Conservation (phyloP, 2,888 invertebrate species). For the Patella caerulea region DNA sequence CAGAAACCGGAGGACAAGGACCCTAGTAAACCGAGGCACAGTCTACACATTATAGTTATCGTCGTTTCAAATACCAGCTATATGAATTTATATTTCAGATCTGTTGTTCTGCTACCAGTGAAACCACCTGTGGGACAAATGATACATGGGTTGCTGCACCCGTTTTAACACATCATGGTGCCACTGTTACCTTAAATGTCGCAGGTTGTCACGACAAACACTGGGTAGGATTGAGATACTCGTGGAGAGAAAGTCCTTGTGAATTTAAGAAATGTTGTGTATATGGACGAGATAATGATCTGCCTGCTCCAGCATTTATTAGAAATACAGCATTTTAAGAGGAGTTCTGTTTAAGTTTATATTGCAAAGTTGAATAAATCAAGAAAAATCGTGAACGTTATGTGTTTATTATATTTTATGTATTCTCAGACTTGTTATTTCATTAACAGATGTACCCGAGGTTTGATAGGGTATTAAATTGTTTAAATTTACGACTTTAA, state of each 20-base stretch:
- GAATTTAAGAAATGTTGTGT: slow-evolving; percentile 33
- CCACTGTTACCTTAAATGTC: slow-evolving; percentile 19
- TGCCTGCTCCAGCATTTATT: slow-evolving; percentile 32
- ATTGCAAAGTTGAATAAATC: too few relatives aligned
- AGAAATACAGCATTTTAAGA: slow-evolving; percentile 1
- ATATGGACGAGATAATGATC: slow-evolving; percentile 36
- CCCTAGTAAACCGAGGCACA: too few relatives aligned
- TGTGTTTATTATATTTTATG: too few relatives aligned
- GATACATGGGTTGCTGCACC: slow-evolving; percentile 24
- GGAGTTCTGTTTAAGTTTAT: too few relatives aligned
- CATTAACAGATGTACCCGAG: too few relatives aligned
- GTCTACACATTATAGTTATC: too few relatives aligned
- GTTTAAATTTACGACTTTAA: too few relatives aligned
- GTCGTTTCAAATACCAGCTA: neutral
- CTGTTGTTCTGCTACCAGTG: slow-evolving; percentile 33
- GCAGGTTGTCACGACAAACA: slow-evolving; percentile 21
- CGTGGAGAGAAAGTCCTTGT: slow-evolving; percentile 42
- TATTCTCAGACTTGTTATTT: too few relatives aligned
- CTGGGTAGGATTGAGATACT: slow-evolving; percentile 34
- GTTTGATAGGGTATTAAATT: too few relatives aligned
- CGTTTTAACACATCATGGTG: slow-evolving; percentile 18
- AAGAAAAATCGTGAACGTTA: too few relatives aligned
- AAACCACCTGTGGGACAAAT: neutral
- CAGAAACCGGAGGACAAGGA: too few relatives aligned
- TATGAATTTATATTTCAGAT: slow-evolving; percentile 29